Base-by-base conservation (phyloP, 2,113 vertebrate species). In the Colaptes auratus region DNA sequence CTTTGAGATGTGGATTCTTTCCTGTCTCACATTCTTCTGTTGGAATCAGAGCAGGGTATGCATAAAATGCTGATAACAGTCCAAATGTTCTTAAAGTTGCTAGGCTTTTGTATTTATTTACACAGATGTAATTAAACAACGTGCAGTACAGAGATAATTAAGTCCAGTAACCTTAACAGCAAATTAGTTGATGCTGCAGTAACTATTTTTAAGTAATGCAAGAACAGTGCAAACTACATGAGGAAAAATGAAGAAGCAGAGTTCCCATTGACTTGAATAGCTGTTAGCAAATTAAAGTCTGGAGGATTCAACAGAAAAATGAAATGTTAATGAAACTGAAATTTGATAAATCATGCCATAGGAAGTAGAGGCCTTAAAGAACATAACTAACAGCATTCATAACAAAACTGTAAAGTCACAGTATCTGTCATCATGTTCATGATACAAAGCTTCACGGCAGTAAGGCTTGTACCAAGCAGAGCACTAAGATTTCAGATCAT, bases 291-390 rank as follows among this genome's bases (percentile, higher is more conserved):
- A 92, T 58, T 58, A 84, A 69, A 67, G 89, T 73, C 69, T 95
- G 92, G 96, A 96, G 93, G 67, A 64, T 86, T 82, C 83, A 85
- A 81, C 35, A 36, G 48, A 85, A 85, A 77, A 77, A 94, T 93
- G 78, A 89, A 79, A 92, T 83, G 72, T 94, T 97, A 96, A 96
- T 86, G 65, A 70, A 63, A 91, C 19, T 59, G 79, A 46, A 30
- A 42, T 79, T 70, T 87, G 46, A 85, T 85, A 85, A 89, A 91
- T 90, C 52, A 42, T 80, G 48, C 53, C 18, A 12, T 95, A 88
- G 72, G 52, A 94, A 77, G 50, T 81, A 92, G 87, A 89, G 58
- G 61, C 75, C 79, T 97, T 91, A 84, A 94, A 94, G 81, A 87
- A 53, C 58, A 65, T 75, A 82, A 89, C 67, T 90, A 71, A 63